phyloP scores from a whole-genome alignment of 2,113 vertebrate genomes.

The Origma solitaria region DNA sequence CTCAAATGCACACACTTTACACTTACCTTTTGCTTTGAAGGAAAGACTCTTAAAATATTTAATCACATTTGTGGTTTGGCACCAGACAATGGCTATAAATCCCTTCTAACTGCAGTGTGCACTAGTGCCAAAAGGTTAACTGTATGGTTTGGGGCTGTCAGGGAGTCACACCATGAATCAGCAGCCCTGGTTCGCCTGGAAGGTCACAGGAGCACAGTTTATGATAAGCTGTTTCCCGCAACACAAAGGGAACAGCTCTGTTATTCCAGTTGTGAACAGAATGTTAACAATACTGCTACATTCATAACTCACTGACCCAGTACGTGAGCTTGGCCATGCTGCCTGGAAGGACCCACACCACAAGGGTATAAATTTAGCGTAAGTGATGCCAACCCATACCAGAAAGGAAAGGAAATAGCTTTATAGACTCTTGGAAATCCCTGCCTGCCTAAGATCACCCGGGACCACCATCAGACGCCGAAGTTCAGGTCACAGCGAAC shows the following conservation, averaged over 20 bases:
- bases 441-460: not conserved
- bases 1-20: not conserved
- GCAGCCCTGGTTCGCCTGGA: not conserved
- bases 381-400: not conserved
- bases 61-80: conserved; percentile 52
- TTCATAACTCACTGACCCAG: not conserved
- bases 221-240: conserved; percentile 28
- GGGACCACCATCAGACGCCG: not conserved
- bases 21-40: conserved; percentile 46
- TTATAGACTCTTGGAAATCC: not conserved
- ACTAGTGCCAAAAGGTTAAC: not conserved
- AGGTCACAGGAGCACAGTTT: conserved; percentile 1
- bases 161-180: conserved; percentile 25
- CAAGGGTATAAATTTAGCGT: not conserved
- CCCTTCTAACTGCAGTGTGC: not conserved
- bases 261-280: conserved; percentile 29
- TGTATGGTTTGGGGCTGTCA: not conserved
- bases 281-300: not conserved
- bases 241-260: conserved; percentile 23
- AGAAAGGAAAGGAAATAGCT: not conserved
- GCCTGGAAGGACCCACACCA: not conserved
- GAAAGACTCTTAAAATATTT: conserved; percentile 51
- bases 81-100: conserved; percentile 36
- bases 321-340: conserved; percentile 11
- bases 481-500: not conserved